These are phyloP conservation scores for Caenorhabditis sp. DNA, from an alignment of 2,888 invertebrate genomes.

Conservation along the genomic window DNA sequence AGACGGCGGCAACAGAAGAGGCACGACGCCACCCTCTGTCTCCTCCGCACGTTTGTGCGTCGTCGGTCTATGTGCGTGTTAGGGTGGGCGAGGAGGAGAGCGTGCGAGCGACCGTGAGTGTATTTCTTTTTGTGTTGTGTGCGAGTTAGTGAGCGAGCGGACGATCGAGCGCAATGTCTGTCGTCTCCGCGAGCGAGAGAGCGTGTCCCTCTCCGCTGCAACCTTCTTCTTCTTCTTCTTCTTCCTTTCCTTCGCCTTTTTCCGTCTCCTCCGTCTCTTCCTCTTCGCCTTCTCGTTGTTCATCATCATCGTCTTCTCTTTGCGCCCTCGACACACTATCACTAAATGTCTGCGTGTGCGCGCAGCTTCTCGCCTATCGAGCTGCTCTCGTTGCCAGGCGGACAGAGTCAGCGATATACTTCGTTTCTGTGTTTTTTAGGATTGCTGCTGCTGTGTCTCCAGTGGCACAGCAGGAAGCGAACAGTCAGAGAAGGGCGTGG, in stretches of 20 bases:
- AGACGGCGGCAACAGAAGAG: conserved; percentile 31
- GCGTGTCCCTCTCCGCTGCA: conserved; percentile 30
- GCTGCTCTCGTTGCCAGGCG: conserved; percentile 23
- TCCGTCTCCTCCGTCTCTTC: conserved; percentile 28
- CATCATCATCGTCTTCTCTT: conserved; percentile 33
- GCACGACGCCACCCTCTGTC: conserved; percentile 53
- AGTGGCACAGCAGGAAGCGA: not conserved
- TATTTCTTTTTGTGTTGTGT: conserved; percentile 43
- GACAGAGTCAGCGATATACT: conserved; percentile 4
- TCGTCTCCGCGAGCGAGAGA: conserved; percentile 25
- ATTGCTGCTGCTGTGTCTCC: not conserved
- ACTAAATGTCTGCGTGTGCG: not conserved
- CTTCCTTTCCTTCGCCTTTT: conserved; percentile 16
- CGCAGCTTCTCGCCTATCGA: conserved; percentile 11
- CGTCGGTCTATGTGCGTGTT: conserved; percentile 26
- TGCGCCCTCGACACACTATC: conserved; percentile 17
- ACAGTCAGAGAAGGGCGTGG: conserved; percentile 19
- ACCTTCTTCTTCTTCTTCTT: conserved; percentile 11
- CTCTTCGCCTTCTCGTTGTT: conserved; percentile 16
- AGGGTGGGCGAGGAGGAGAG: conserved; percentile 24
- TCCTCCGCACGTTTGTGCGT: conserved; percentile 36
- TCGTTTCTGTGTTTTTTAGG: conserved; percentile 17
- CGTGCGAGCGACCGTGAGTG: conserved; percentile 18
- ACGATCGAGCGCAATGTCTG: conserved; percentile 21
- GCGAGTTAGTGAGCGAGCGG: conserved; percentile 38